Conservation (phyloP, 1,140 invertebrate genomes). For the Eufriesea mexicana region DNA sequence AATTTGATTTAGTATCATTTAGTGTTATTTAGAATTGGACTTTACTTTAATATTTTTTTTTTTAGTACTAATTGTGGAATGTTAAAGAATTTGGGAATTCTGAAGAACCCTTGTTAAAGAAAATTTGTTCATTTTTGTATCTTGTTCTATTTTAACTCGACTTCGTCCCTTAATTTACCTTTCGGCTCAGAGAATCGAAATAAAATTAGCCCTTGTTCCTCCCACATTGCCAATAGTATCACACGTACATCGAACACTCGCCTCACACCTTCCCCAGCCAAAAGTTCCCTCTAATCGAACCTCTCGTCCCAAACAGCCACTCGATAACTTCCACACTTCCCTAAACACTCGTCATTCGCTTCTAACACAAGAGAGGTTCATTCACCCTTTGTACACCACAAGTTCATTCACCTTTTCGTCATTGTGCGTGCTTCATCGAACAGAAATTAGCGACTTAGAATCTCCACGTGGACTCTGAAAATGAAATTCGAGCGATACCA, state of each 20-base stretch:
- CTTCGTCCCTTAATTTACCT: too few species aligned
- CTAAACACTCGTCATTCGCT: not conserved
- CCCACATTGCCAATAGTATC: too few species aligned
- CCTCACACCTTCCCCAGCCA: not conserved
- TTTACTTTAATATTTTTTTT: too few species aligned
- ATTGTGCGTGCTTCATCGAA: not conserved
- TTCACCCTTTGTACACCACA: not conserved
- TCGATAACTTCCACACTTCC: not conserved
- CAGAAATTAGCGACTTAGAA: not conserved
- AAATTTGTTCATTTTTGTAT: too few species aligned
- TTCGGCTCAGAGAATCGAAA: too few species aligned
- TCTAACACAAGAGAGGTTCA: not conserved
- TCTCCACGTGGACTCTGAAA: too few species aligned
- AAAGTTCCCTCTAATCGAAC: not conserved
- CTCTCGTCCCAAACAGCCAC: not conserved
- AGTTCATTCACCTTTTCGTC: not conserved
- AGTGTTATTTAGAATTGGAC: too few species aligned
- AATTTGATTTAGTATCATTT: not conserved
- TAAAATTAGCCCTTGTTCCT: too few species aligned
- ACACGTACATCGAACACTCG: too few species aligned
- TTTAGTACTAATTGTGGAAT: not conserved
- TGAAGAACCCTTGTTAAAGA: not conserved
- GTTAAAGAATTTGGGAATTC: not conserved
- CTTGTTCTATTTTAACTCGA: too few species aligned
- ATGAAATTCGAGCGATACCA: too few species aligned